Evolutionary conservation across 2,797 vertebrate genomes (phyloP), one percentile per base, ranked within the genome.

Genomic region (Eulemur albifrons): DNA sequence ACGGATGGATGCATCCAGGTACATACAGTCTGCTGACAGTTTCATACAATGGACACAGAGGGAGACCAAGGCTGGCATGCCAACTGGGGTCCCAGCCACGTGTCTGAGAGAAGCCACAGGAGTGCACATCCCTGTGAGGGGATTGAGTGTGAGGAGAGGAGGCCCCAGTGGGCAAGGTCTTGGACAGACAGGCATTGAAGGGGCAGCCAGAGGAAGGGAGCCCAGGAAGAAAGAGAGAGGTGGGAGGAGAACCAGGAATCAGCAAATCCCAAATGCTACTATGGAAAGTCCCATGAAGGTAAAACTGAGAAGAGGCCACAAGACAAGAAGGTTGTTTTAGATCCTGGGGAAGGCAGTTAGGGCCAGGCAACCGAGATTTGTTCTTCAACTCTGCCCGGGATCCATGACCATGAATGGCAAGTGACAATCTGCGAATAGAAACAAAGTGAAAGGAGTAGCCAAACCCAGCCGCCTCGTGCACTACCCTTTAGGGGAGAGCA

Each of bases 11-110:
- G 14, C 9, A 15, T 30, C 12, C 35, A 52, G 38, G 4, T 59
- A 23, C 77, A 18, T 40, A 45, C 0, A 0, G 1, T 75, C 21
- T 30, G 15, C 9, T 40, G 61, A 72, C 17, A 59, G 18, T 17
- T 81, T 40, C 65, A 84, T 35, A 38, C 38, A 77, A 54, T 63
- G 70, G 32, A 67, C 0, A 3, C 2, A 79, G 48, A 95, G 20
- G 93, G 13, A 45, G 12, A 50, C 1, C 0, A 27, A 54, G 69
- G 5, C 30, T 65, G 7, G 7, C 20, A 18, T 8, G 20, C 7
- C 18, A 38, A 2, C 4, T 20, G 1, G 1, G 13, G 10, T 43
- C 40, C 52, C 18, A 50, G 14, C 5, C 25, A 52, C 1, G 0
- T 25, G 15, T n/a, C 57, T 10, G 57, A 84, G 35, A 50, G 20